Evolutionary conservation across 1,140 invertebrate genomes (phyloP), one percentile per base, ranked within the genome.

Genomic region (Mactra quadrangularis): DNA sequence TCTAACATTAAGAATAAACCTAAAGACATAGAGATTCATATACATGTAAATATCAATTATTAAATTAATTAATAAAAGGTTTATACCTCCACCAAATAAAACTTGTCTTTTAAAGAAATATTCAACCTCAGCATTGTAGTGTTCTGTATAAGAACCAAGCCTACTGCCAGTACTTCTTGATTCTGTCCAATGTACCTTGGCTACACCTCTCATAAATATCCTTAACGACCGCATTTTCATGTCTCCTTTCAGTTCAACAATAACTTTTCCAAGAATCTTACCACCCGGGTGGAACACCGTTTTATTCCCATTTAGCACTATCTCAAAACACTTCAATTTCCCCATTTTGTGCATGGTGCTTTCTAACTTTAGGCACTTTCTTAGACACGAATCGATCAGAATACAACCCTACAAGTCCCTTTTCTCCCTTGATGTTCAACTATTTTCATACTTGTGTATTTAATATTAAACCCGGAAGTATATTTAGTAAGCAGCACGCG

Each of bases 131-230:
- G 94, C 92, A 85, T 93, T 94, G 85, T 92, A 94, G 88, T 94
- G 93, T 89, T 94, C 93, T 25, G 93, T 94, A 82, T 94, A 94
- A n/a, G 93, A 92, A 15, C 93, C 94, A 6, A 94, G 87, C 70
- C 93, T 75, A 83, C 93, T 94, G 19, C 93, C 93, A 7, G 93
- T 93, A 84, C 92, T 94, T 83, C 93, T 85, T 15, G 93, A 93
- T 89, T 94, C 94, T 3, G 93, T 94, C 94, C 94, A 94, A 79
- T 94, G 94, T 15, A 94, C 94, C 87, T 94, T 94, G 7, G 93
- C 93, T 45, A 94, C 91, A 62, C 94, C 93, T 82, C 93, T 85
- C 92, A 94, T 93, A 76, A 92, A 93, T 72, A 94, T 92, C 84
- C 92, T 87, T 33, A 94, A 79, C 17, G 92, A 89, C 82, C 93